Evolutionary conservation across 2,797 vertebrate species (phyloP).

Genomic region (Triplophysa bombifrons): DNA sequence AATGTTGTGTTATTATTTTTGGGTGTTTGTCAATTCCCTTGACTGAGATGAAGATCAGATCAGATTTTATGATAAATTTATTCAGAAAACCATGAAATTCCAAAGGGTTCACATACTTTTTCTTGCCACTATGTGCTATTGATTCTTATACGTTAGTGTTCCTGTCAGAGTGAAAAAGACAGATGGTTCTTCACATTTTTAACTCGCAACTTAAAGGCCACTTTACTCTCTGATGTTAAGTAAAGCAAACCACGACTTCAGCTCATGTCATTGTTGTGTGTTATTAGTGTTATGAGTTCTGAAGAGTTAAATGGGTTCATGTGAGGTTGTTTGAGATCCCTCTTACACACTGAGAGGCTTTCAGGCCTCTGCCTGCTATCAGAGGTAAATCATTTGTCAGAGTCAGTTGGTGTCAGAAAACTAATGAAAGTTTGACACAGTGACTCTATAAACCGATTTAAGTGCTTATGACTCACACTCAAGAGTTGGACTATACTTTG

Average conservation of each 20-base stretch:
- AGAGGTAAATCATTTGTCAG: slow-evolving; percentile 5
- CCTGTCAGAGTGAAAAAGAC: slow-evolving; percentile 17
- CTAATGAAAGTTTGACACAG: slow-evolving; percentile 31
- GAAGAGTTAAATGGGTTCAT: slow-evolving; percentile 12
- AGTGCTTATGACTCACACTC: slow-evolving; percentile 4
- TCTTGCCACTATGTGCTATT: no score
- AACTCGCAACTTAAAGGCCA: slow-evolving; percentile 5
- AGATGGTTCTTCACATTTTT: slow-evolving; percentile 27
- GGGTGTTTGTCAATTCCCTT: no score
- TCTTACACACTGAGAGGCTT: neutral
- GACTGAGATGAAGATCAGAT: no score
- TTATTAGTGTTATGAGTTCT: neutral
- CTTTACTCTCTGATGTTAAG: slow-evolving; percentile 29
- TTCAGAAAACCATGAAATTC: no score
- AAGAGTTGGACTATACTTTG: slow-evolving; percentile 4
- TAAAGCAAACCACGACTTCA: neutral
- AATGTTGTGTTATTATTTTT: no score
- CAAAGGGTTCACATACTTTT: no score
- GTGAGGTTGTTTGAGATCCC: slow-evolving; percentile 10
- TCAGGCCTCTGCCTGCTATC: slow-evolving; percentile 1
- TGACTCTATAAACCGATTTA: slow-evolving; percentile 22
- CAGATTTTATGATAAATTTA: no score
- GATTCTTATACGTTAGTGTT: neutral
- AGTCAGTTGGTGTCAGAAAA: slow-evolving; percentile 27
- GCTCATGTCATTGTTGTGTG: slow-evolving; percentile 1